Evolutionary conservation across 1,140 invertebrate species (phyloP).

Genomic region (Pachypsylla venusta): DNA sequence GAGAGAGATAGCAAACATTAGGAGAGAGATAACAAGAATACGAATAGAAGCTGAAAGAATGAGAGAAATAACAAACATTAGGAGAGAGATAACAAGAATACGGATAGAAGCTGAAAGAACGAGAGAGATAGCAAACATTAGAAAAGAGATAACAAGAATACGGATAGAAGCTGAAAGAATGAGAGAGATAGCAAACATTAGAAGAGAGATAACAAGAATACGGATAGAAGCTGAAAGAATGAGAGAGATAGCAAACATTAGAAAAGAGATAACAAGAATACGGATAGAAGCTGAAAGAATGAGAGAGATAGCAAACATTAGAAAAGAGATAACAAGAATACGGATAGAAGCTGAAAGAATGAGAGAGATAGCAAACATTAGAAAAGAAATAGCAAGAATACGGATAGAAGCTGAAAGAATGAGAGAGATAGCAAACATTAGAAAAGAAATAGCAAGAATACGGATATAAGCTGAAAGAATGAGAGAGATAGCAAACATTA

Average conservation of each 20-base stretch:
- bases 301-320: background rate
- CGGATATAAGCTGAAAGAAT: background rate
- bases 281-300: background rate
- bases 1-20: no score
- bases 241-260: background rate
- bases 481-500: background rate
- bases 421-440: background rate
- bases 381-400: background rate
- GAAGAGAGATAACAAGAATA: background rate
- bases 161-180: constrained; percentile 13
- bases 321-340: background rate
- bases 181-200: background rate
- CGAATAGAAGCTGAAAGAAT: background rate
- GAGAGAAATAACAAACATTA: background rate
- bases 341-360: background rate
- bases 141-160: background rate
- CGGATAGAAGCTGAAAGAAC: background rate
- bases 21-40: background rate
- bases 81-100: background rate
- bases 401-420: background rate
- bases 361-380: background rate
- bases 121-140: background rate
- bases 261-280: background rate
- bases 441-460: background rate
- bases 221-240: background rate